phyloP scores from a whole-genome alignment of 2,113 vertebrate species.

The Laticauda colubrina region DNA sequence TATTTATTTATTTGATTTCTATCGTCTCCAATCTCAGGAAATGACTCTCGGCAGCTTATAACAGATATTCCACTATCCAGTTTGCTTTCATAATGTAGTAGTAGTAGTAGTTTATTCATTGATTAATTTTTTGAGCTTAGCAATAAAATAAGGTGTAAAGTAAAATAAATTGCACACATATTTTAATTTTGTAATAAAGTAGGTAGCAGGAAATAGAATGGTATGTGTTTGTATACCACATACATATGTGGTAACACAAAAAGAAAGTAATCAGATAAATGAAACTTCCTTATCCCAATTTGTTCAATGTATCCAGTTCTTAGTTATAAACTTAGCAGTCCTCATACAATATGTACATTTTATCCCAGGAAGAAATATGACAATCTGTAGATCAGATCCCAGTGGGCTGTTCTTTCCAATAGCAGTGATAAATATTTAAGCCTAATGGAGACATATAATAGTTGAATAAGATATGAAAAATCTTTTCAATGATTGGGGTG shows the following conservation, averaged over 20 bases:
- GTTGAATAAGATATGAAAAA: too few species aligned
- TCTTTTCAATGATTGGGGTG: too few species aligned
- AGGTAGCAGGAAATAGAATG: not conserved
- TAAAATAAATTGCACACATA: not conserved
- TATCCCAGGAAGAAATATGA: not conserved
- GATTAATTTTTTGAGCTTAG: not conserved
- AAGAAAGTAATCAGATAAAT: not conserved
- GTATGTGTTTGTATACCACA: not conserved
- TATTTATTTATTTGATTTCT: not conserved
- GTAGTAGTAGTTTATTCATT: not conserved
- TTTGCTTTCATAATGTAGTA: not conserved
- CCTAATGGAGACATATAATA: too few species aligned
- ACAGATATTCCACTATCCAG: not conserved
- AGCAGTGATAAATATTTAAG: not conserved
- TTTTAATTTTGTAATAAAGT: not conserved
- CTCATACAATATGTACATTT: not conserved
- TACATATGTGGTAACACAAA: not conserved
- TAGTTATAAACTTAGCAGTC: not conserved
- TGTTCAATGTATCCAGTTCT: not conserved
- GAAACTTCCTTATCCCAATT: not conserved
- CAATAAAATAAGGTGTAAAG: not conserved
- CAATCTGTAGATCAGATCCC: not conserved
- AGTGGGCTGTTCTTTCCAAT: not conserved
- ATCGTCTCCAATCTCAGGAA: not conserved
- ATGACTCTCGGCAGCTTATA: not conserved